Percentiles rank a stretch among this genome's conserved stretches.
These are phyloP conservation scores for Crenuchus spilurus DNA, from an alignment of 2,797 vertebrate species.

Conservation along the genomic window DNA sequence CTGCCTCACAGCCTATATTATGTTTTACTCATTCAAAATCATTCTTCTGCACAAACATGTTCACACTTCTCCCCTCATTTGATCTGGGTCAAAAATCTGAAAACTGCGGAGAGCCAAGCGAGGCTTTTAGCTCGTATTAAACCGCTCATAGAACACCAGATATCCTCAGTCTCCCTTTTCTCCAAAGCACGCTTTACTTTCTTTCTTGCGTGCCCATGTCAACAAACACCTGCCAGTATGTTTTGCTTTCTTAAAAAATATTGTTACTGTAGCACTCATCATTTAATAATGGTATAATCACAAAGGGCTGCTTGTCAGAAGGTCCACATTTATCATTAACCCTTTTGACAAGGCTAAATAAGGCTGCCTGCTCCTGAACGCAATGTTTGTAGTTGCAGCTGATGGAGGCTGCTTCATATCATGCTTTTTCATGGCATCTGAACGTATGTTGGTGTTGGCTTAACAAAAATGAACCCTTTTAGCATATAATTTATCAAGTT, in stretches of 20 bases:
- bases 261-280: conserved; percentile 16
- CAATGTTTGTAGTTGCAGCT: conserved; percentile 57
- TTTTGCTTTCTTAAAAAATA: conserved; percentile 27
- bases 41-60: conserved; percentile 1
- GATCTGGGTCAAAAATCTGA: neutral
- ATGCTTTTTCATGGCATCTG: conserved; percentile 64
- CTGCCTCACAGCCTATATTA: conserved; percentile 29
- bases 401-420: conserved; percentile 59
- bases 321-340: conserved; percentile 59
- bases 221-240: conserved; percentile 25
- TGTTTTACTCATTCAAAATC: conserved; percentile 37
- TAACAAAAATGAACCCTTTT: conserved; percentile 68
- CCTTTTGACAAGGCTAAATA: conserved; percentile 59
- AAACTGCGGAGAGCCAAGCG: neutral
- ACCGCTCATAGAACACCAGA: neutral
- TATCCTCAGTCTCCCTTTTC: neutral
- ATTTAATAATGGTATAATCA: conserved; percentile 52
- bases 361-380: conserved; percentile 54
- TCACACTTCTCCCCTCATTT: conserved; percentile 9
- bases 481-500: conserved; percentile 67
- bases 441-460: conserved; percentile 60
- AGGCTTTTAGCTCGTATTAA: neutral
- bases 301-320: conserved; percentile 58
- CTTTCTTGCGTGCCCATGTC: neutral
- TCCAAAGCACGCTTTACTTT: neutral